These are phyloP conservation scores for Pollenia amentaria DNA, from an alignment of 2,888 invertebrate species.

Conservation along the genomic window DNA sequence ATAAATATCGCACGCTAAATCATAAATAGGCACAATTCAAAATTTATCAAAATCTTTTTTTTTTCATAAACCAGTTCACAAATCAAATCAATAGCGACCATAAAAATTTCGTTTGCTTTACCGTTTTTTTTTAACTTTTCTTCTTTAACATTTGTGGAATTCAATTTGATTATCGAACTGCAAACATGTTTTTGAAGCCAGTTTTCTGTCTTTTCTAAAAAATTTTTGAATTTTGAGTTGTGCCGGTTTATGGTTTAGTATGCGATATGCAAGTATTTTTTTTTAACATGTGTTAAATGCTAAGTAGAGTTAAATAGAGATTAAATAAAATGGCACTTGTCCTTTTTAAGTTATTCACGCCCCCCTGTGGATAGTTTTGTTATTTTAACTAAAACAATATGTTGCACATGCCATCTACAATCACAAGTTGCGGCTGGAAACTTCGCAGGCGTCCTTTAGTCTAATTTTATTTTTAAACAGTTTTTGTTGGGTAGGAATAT, in stretches of 20 bases:
- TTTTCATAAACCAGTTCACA: no score
- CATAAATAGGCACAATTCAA: no score
- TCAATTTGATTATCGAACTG: no score
- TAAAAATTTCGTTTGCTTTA: no score
- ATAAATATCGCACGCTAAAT: not conserved
- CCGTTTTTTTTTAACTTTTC: no score
- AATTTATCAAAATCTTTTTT: no score
- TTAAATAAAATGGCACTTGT: constrained; percentile 65
- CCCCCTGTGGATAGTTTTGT: constrained; percentile 60
- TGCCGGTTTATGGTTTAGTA: no score
- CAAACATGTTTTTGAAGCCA: no score
- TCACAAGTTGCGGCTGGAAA: not conserved
- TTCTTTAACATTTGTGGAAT: no score
- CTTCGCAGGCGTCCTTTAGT: constrained; percentile 67
- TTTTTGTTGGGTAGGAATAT: constrained; percentile 14
- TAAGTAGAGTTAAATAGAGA: not conserved
- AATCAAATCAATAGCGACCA: no score
- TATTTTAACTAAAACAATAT: constrained; percentile 64
- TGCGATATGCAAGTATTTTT: not conserved
- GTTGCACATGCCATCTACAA: constrained; percentile 63
- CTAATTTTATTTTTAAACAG: constrained; percentile 63
- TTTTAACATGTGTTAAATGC: constrained; percentile 51
- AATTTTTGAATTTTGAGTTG: no score
- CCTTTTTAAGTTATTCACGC: constrained; percentile 58
- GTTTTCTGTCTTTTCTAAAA: no score